Evolutionary conservation across 2,113 vertebrate genomes (phyloP).

Genomic region (Bubalus kerabau): DNA sequence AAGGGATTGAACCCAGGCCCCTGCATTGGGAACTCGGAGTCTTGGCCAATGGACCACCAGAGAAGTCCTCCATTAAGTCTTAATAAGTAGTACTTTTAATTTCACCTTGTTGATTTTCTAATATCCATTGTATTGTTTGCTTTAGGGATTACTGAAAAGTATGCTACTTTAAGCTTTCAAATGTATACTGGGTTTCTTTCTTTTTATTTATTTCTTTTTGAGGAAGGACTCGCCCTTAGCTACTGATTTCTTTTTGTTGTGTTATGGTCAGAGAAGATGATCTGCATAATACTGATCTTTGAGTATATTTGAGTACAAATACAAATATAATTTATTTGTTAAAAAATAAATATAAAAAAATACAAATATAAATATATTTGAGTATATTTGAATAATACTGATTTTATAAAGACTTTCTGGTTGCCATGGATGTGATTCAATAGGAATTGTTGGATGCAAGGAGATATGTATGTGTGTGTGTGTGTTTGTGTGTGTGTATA

Average conservation of each 20-base stretch:
- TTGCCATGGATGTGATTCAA: not conserved
- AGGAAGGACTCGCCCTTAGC: not conserved
- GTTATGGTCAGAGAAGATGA: not conserved
- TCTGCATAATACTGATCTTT: not conserved
- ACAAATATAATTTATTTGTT: not conserved
- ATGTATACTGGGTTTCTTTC: not conserved
- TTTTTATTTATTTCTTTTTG: not conserved
- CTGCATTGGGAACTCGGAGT: not conserved
- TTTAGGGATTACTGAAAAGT: not conserved
- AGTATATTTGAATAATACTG: not conserved
- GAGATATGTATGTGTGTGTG: too few species aligned
- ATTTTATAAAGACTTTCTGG: not conserved
- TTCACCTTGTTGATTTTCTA: not conserved
- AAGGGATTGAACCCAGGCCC: not conserved
- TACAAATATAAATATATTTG: not conserved
- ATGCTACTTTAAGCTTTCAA: not conserved
- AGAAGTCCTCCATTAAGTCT: not conserved
- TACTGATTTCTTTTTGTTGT: not conserved
- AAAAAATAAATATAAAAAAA: not conserved
- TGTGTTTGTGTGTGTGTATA: not conserved
- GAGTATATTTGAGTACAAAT: not conserved
- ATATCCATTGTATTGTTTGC: not conserved
- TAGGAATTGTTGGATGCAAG: not conserved
- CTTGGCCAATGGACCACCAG: not conserved
- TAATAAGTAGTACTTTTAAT: not conserved